Evolutionary conservation across 1,140 invertebrate genomes (phyloP), one percentile per base, ranked within the genome.

Genomic region (Lordiphosa mommai): DNA sequence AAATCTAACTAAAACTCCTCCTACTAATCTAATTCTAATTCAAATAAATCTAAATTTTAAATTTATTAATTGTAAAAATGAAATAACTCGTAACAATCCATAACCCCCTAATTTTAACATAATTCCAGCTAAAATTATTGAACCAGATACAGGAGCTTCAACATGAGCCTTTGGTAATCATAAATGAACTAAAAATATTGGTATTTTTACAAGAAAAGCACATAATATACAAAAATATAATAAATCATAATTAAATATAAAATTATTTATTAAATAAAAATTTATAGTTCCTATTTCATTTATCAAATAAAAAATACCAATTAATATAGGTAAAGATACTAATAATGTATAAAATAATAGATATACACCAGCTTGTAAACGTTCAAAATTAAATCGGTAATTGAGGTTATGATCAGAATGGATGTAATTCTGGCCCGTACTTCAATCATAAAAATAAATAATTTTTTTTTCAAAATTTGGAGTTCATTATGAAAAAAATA

Each of bases 81-180:
- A 72, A 79, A 91, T 65, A 53, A 92, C 40, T 16, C 92, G 92
- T 43, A 93, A 76, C 61, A 94, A 61, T 0, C 92, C 92, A 90
- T 92, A 93, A 0, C 92, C 92, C 0, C 92, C 93, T 90, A 94
- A 90, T 88, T 94, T 94, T 88, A 94, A 89, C 85, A 94, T 89
- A 88, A 94, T 87, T 0, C 91, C 93, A 34, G 93, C 93, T 88
- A 94, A 92, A 92, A 94, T 91, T 89, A 94, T 93, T 30, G 93
- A 93, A 3, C 92, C 92, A 41, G 90, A 90, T 86, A 93, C 80
- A n/a, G 93, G 92, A 68, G 93, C 92, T 80, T 94, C 93, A 13
- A 94, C 93, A 92, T 94, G 93, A 90, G 93, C 93, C 51, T 93
- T 93, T 44, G 93, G 93, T 47, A 94, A 88, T 88, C 93, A 94